Conservation (phyloP, 2,797 vertebrate species). For the Syndactyla subalaris region DNA sequence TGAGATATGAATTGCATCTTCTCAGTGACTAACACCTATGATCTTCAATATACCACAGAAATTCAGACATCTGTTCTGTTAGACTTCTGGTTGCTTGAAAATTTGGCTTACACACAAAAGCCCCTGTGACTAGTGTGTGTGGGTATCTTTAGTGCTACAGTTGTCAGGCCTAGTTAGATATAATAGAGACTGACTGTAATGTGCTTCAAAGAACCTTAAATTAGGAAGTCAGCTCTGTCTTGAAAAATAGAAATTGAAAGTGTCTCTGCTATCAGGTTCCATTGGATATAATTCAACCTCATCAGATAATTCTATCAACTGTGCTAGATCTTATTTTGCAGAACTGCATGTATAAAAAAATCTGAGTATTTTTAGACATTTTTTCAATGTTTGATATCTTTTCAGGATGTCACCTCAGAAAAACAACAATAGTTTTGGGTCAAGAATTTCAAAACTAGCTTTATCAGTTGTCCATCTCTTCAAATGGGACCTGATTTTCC, state of each 20-base stretch:
- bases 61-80: constrained; percentile 17
- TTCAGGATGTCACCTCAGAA: neutral
- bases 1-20: neutral
- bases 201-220: neutral
- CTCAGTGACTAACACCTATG: neutral
- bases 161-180: neutral
- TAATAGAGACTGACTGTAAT: neutral
- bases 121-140: neutral
- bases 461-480: neutral
- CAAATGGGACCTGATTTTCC: neutral
- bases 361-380: neutral
- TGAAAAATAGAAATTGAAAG: neutral
- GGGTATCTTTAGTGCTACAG: neutral
- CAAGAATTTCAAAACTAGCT: neutral
- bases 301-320: neutral
- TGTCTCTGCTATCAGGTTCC: neutral
- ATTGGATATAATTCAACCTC: neutral
- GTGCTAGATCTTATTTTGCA: neutral
- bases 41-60: neutral
- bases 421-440: neutral
- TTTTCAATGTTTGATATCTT: neutral
- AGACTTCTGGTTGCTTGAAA: constrained; percentile 31
- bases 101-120: neutral
- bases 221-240: neutral
- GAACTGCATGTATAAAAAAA: neutral